Evolutionary conservation across 2,113 vertebrate genomes (phyloP).

Genomic region (Dromaius novaehollandiae): DNA sequence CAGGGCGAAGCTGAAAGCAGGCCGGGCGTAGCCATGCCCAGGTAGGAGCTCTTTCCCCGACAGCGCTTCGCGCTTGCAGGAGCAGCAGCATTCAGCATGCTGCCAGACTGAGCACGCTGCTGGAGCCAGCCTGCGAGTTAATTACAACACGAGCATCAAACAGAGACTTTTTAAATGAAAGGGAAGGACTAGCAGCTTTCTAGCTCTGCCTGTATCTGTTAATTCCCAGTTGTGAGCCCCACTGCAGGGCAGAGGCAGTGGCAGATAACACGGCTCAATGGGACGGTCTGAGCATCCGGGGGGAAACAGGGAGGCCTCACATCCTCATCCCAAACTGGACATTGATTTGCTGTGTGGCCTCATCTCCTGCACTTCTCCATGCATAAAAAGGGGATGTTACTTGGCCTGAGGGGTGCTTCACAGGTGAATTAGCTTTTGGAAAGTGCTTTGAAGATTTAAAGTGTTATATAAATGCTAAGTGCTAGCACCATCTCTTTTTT

Average conservation of each 20-base stretch:
- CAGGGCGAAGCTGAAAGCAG: accelerated
- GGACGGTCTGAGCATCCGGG: background rate
- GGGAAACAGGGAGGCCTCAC: background rate
- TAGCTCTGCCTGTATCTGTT: background rate
- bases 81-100: background rate
- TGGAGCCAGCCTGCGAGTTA: background rate
- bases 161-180: background rate
- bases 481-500: background rate
- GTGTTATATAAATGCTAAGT: background rate
- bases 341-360: background rate
- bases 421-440: background rate
- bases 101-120: background rate
- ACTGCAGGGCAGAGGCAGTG: background rate
- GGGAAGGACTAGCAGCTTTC: background rate
- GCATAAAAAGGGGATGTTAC: background rate
- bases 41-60: background rate
- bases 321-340: background rate
- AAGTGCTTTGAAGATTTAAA: constrained; percentile 9
- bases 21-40: accelerated
- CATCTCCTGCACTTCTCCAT: background rate
- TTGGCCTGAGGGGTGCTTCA: background rate
- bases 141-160: background rate
- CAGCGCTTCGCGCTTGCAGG: background rate
- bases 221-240: background rate
- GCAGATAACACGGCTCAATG: background rate